phyloP scores from a whole-genome alignment of 2,113 vertebrate genomes.

The Rhynchopsitta pachyrhyncha region DNA sequence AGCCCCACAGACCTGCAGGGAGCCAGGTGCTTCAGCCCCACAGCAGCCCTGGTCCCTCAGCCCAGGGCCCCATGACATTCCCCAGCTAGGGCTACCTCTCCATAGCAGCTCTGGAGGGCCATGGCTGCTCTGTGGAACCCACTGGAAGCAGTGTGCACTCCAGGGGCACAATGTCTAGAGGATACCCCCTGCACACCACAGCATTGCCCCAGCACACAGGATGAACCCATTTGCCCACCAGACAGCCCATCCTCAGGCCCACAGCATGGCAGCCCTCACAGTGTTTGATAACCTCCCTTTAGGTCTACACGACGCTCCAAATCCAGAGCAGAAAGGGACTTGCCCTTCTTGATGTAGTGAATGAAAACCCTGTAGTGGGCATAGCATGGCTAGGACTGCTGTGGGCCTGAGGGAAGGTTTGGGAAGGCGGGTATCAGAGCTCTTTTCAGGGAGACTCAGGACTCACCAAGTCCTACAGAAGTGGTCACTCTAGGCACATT shows the following conservation, averaged over 20 bases:
- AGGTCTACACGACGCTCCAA: background rate
- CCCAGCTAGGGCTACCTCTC: background rate
- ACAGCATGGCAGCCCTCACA: fast-evolving
- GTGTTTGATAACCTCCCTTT: background rate
- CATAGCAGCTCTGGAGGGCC: background rate
- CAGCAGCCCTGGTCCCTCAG: background rate
- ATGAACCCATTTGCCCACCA: background rate
- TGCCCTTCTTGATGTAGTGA: background rate
- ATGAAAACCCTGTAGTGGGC: background rate
- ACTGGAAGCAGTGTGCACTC: background rate
- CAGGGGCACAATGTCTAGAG: background rate
- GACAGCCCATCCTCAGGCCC: background rate
- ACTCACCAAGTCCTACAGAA: background rate
- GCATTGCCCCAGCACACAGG: background rate
- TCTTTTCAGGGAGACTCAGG: background rate
- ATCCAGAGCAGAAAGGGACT: background rate
- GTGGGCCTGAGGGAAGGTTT: background rate
- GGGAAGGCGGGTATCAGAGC: background rate
- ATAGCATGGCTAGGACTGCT: fast-evolving
- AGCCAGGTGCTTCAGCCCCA: background rate
- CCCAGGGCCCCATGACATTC: background rate
- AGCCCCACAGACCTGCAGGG: background rate
- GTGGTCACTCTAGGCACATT: background rate
- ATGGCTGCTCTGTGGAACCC: background rate
- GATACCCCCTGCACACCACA: background rate